These are phyloP conservation scores for Somateria mollissima DNA, from an alignment of 2,797 vertebrate species.

Conservation along the genomic window DNA sequence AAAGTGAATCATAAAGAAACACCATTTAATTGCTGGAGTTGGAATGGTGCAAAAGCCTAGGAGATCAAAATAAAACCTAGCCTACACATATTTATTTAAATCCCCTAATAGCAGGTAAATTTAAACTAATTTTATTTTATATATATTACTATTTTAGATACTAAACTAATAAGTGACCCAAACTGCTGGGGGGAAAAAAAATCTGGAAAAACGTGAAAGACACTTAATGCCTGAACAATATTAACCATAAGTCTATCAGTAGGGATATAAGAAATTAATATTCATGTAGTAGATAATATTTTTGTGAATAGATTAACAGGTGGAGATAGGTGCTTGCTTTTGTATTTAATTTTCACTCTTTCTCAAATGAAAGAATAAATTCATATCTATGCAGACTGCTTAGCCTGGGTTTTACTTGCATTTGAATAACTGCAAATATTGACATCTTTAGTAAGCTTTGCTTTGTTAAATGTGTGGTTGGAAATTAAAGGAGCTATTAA, in stretches of 20 bases:
- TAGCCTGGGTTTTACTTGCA: not conserved
- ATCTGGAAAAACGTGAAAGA: not conserved
- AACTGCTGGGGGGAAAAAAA: not conserved
- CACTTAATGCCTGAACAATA: not conserved
- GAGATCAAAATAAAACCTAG: not conserved
- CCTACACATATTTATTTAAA: not conserved
- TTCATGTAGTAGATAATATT: slow-evolving; percentile 1
- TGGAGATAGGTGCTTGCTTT: not conserved
- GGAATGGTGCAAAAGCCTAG: not conserved
- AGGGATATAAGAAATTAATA: not conserved
- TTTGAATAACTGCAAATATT: slow-evolving; percentile 3
- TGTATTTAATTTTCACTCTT: slow-evolving; percentile 1
- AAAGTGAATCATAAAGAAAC: not conserved
- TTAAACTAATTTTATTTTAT: not conserved
- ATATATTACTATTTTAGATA: not conserved
- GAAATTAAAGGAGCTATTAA: not conserved
- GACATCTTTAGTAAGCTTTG: not conserved
- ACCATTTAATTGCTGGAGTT: not conserved
- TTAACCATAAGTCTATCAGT: not conserved
- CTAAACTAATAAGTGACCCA: not conserved
- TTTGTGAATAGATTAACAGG: not conserved
- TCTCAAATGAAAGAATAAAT: slow-evolving; percentile 18
- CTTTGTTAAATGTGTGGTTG: not conserved
- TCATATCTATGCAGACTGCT: not conserved
- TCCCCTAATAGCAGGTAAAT: not conserved